Conservation (phyloP, 2,888 invertebrate species). For the Tenodera sinensis region DNA sequence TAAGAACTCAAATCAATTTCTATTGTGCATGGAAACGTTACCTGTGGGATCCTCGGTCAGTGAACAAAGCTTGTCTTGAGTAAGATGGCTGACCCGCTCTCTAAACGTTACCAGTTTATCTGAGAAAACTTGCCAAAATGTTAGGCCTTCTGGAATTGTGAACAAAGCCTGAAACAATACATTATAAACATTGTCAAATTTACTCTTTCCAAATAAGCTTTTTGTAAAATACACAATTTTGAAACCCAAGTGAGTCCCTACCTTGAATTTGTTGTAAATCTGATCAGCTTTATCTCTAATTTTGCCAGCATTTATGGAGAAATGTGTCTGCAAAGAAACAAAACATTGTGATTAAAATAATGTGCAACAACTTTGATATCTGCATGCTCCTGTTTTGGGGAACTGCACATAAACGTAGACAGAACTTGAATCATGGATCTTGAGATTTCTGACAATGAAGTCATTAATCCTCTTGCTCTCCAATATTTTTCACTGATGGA, state of each 20-base stretch:
- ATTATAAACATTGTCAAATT: background rate
- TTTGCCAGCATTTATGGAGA: conserved; percentile 63
- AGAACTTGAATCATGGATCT: no score
- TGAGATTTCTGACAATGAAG: no score
- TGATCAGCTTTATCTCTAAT: conserved; percentile 67
- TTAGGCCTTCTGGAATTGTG: conserved; percentile 55
- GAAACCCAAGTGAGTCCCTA: conserved; percentile 34
- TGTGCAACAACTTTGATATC: no score
- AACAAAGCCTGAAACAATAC: conserved; percentile 56
- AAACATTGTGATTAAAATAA: background rate
- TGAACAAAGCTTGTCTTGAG: conserved; percentile 56
- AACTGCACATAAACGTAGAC: no score
- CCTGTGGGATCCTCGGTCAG: conserved; percentile 58
- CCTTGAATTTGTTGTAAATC: conserved; percentile 56
- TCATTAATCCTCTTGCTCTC: no score
- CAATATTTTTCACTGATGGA: no score
- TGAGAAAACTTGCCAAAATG: conserved; percentile 70
- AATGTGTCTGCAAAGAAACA: conserved; percentile 44
- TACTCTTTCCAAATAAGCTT: no score
- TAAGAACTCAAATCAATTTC: no score
- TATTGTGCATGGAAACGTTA: no score
- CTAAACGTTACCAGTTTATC: conserved; percentile 66
- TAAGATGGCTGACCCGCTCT: conserved; percentile 59
- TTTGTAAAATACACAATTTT: no score
- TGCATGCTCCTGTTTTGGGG: no score